A percentile compares a stretch with the other conserved stretches of the same genome.
These are phyloP conservation scores for Hirtodrosophila duncani DNA, from an alignment of 2,888 invertebrate genomes.

Conservation along the genomic window DNA sequence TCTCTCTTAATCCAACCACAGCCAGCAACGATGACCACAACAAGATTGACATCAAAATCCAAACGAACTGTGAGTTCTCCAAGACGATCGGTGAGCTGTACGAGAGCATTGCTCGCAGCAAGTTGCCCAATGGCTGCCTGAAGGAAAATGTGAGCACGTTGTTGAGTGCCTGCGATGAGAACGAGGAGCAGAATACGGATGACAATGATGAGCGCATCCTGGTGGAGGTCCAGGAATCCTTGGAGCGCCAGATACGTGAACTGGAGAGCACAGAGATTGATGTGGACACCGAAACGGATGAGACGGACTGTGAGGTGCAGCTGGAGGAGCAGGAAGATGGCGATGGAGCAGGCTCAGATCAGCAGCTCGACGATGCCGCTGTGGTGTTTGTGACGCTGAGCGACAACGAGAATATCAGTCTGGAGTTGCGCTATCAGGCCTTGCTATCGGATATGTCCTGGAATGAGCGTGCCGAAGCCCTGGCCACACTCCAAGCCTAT, in stretches of 20 bases:
- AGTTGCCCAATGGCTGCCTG: slow-evolving; percentile 47
- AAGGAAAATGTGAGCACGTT: slow-evolving; percentile 26
- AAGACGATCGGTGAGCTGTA: slow-evolving; percentile 78
- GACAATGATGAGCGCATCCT: slow-evolving; percentile 85
- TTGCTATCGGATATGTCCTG: slow-evolving; percentile 87
- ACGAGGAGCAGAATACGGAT: slow-evolving; percentile 78
- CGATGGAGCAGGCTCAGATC: slow-evolving; percentile 40
- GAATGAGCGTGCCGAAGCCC: slow-evolving; percentile 90
- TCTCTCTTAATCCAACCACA: too few relatives aligned
- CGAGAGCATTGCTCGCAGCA: slow-evolving; percentile 68
- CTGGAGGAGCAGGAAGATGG: slow-evolving; percentile 73
- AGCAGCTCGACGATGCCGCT: slow-evolving; percentile 61
- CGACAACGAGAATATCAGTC: slow-evolving; percentile 78
- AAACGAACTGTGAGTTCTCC: slow-evolving; percentile 78
- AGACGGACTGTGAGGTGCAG: slow-evolving; percentile 80
- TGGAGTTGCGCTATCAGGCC: slow-evolving; percentile 85
- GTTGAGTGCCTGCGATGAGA: slow-evolving; percentile 80
- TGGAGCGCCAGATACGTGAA: slow-evolving; percentile 87
- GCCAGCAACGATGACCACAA: slow-evolving; percentile 62
- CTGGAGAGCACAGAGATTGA: slow-evolving; percentile 85
- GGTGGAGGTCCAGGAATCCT: slow-evolving; percentile 86
- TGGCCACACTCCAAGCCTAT: slow-evolving; percentile 87
- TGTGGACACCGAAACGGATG: slow-evolving; percentile 89
- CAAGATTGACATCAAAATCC: slow-evolving; percentile 78
- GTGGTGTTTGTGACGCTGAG: slow-evolving; percentile 73